A percentile compares a stretch with the other conserved stretches of the same genome.
Conservation (phyloP, 2,113 vertebrate genomes). For the Rattus rattus region DNA sequence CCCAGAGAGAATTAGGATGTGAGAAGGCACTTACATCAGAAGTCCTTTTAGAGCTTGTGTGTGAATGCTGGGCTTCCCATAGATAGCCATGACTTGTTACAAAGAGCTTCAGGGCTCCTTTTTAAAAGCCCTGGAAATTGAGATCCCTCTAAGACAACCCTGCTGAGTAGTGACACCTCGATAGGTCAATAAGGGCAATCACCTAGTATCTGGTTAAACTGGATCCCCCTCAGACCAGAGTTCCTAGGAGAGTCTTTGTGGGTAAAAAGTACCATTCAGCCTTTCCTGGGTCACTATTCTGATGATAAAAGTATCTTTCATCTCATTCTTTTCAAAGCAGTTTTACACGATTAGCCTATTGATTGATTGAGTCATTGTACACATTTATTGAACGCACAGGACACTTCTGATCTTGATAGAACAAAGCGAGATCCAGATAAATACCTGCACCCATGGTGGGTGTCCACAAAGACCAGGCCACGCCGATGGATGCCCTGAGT, state of each 20-base stretch:
- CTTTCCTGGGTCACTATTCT: constrained; percentile 29
- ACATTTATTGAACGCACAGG: constrained; percentile 22
- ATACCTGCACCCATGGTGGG: not conserved
- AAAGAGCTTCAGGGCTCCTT: not conserved
- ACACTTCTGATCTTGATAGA: constrained; percentile 54
- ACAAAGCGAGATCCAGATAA: constrained; percentile 47
- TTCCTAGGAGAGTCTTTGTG: not conserved
- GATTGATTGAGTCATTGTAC: constrained; percentile 61
- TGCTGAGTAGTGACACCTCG: not conserved
- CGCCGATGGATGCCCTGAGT: not conserved
- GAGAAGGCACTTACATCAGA: not conserved
- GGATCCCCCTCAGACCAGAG: not conserved
- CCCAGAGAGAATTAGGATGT: not conserved
- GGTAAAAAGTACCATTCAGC: constrained; percentile 4
- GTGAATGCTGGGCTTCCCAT: no score
- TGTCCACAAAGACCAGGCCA: not conserved
- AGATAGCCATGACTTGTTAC: not conserved
- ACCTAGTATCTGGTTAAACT: not conserved
- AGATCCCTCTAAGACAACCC: constrained; percentile 4
- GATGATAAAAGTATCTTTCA: constrained; percentile 63
- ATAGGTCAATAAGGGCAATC: not conserved
- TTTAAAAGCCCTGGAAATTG: not conserved
- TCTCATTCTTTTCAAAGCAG: constrained; percentile 60
- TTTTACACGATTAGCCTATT: constrained; percentile 62
- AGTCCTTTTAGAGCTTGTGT: not conserved